Conservation (phyloP, 2,113 vertebrate species). For the Nicator chloris region DNA sequence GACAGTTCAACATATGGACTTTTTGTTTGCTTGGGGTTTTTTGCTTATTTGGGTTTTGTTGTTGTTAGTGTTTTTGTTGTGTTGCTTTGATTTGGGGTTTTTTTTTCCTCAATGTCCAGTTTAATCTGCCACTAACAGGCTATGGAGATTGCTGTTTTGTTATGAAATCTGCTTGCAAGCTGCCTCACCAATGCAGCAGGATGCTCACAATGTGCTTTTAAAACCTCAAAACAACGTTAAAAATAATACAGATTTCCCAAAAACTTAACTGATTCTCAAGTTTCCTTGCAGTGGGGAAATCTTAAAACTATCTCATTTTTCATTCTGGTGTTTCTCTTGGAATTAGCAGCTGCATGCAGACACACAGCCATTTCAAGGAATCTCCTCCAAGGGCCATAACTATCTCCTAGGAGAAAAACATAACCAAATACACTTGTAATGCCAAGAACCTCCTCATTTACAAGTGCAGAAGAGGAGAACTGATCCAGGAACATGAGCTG, state of each 20-base stretch:
- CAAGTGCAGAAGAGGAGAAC: not conserved
- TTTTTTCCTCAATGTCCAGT: not conserved
- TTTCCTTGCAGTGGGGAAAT: not conserved
- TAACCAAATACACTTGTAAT: not conserved
- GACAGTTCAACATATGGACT: not conserved
- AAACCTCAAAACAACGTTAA: not conserved
- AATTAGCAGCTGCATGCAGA: not conserved
- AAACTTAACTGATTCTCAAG: not conserved
- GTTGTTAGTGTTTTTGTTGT: not conserved
- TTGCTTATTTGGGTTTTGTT: not conserved
- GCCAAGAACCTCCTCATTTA: slow-evolving; percentile 9
- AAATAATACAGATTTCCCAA: not conserved
- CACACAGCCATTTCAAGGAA: not conserved
- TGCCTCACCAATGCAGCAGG: not conserved
- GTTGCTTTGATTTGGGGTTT: not conserved
- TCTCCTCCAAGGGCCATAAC: not conserved
- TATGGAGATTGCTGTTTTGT: not conserved
- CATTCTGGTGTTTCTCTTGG: not conserved
- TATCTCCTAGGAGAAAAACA: slow-evolving; percentile 48
- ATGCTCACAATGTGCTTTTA: not conserved
- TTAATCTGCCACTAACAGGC: not conserved
- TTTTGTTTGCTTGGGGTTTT: not conserved
- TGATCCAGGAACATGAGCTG: not conserved
- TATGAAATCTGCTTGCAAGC: not conserved
- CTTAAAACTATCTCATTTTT: not conserved